A percentile compares a stretch with the other conserved stretches of the same genome.
phyloP scores from a whole-genome alignment of 2,113 vertebrate genomes.

The Tupaia tana region DNA sequence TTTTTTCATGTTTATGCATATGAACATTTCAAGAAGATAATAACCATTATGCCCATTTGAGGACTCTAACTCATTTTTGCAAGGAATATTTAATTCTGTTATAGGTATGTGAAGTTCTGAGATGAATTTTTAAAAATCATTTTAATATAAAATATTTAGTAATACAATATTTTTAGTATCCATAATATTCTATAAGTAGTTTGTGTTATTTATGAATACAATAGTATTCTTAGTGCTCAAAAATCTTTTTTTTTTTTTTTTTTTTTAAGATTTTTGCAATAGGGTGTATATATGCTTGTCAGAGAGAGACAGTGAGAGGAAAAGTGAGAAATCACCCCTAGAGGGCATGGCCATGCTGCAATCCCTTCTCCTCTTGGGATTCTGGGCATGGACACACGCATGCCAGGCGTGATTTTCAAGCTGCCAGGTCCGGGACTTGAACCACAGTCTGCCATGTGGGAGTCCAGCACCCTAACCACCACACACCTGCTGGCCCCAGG shows the following conservation, averaged over 20 bases:
- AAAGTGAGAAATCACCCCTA: no score
- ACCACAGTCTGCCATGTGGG: no score
- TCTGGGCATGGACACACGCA: no score
- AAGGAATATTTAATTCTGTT: background rate
- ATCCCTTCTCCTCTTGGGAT: no score
- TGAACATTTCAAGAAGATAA: slow-evolving; percentile 14
- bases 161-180: background rate
- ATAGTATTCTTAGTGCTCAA: background rate
- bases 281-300: no score
- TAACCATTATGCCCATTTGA: background rate
- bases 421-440: no score
- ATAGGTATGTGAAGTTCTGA: background rate
- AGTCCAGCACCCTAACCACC: no score
- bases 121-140: slow-evolving; percentile 10
- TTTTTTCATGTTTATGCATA: background rate
- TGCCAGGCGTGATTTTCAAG: no score
- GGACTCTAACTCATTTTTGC: background rate
- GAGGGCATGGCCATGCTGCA: no score
- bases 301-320: no score
- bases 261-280: no score
- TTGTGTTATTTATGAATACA: background rate
- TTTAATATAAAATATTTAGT: slow-evolving; percentile 1
- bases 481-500: no score
- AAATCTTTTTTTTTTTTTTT: background rate
- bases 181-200: background rate